phyloP scores from a whole-genome alignment of 2,888 invertebrate genomes.

The Mesorhabditis belari region DNA sequence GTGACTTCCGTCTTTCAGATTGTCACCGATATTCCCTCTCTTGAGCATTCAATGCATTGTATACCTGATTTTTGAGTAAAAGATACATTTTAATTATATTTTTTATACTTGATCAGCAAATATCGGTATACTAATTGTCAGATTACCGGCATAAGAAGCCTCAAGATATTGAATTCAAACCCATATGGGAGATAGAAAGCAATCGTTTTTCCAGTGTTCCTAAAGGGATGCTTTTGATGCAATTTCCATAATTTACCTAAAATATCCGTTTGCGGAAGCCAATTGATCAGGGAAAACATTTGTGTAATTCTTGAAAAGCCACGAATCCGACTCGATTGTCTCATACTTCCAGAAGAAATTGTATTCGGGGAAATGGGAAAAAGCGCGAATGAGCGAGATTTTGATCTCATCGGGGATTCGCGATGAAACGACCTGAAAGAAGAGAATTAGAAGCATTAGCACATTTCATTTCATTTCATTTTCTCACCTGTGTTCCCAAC shows the following conservation, averaged over 20 bases:
- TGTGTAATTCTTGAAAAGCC: slow-evolving; percentile 12
- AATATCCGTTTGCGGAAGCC: slow-evolving; percentile 40
- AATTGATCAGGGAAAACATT: slow-evolving; percentile 27
- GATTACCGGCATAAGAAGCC: slow-evolving; percentile 26
- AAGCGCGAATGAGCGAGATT: slow-evolving; percentile 17
- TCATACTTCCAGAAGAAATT: slow-evolving; percentile 36
- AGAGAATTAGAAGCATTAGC: slow-evolving; percentile 3
- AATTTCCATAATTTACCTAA: slow-evolving; percentile 15
- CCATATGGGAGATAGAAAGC: slow-evolving; percentile 32
- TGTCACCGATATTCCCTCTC: slow-evolving; percentile 3
- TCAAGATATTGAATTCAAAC: slow-evolving; percentile 31
- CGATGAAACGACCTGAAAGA: slow-evolving; percentile 2
- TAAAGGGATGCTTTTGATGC: slow-evolving; percentile 8
- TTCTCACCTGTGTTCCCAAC: slow-evolving; percentile 29
- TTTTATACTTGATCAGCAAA: slow-evolving; percentile 29
- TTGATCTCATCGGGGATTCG: slow-evolving; percentile 13
- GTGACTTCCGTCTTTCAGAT: slow-evolving; percentile 8
- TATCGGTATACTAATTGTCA: slow-evolving; percentile 25
- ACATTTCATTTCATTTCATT: background rate
- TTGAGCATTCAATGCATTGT: slow-evolving; percentile 6
- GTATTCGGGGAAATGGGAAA: slow-evolving; percentile 27
- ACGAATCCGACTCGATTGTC: slow-evolving; percentile 10
- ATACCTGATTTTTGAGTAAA: background rate
- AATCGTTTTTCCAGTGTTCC: slow-evolving; percentile 13
- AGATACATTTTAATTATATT: slow-evolving; percentile 2